phyloP scores from a whole-genome alignment of 2,797 vertebrate species.

The Platyrinchus mystaceus region DNA sequence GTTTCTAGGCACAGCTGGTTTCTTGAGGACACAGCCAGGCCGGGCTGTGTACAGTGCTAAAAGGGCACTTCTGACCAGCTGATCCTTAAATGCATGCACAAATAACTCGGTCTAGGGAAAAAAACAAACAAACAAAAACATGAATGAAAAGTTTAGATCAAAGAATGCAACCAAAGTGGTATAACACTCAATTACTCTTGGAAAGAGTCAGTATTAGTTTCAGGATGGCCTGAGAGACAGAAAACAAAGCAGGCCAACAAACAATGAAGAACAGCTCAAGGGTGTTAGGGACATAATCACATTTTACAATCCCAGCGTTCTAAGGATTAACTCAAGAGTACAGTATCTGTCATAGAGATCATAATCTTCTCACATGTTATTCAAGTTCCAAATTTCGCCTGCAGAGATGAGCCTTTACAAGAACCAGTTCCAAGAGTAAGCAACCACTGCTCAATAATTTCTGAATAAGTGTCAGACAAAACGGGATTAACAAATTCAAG shows the following conservation, averaged over 20 bases:
- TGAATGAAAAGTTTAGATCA: background rate
- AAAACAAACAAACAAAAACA: background rate
- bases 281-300: background rate
- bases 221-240: background rate
- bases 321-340: background rate
- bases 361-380: constrained; percentile 9
- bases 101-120: constrained; percentile 89
- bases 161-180: background rate
- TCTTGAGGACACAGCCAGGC: constrained; percentile 87
- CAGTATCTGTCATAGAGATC: background rate
- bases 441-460: background rate
- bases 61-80: constrained; percentile 93
- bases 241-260: background rate
- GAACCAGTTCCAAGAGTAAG: background rate
- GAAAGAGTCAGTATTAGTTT: background rate
- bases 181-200: background rate
- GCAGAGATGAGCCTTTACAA: background rate
- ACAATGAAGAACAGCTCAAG: background rate
- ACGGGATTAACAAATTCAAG: background rate
- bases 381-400: background rate
- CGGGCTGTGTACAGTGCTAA: constrained; percentile 90
- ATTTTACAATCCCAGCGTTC: background rate
- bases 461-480: background rate
- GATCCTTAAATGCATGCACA: constrained; percentile 94
- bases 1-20: constrained; percentile 76